Base-by-base conservation (phyloP, 2,113 vertebrate species). In the Cynopterus brachyotis region DNA sequence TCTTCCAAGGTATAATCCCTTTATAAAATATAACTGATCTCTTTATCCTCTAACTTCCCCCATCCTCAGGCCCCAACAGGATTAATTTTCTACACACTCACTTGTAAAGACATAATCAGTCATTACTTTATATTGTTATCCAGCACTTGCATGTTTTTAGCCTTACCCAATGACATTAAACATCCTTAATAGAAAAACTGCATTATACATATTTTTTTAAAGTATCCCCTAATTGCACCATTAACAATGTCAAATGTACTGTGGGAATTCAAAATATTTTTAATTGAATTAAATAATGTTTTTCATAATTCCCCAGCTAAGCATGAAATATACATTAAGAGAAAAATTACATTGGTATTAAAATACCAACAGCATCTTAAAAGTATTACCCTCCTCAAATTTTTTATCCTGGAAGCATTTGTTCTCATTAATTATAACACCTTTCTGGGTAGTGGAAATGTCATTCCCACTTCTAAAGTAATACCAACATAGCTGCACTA, bases 391-490 rank as follows among this genome's bases (percentile, higher is more conserved):
- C 9, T 81, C 79, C 67, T 76, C 42, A 76, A 91, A 91, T 82
- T 85, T 82, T 88, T 97, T 93, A 96, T 78, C 37, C 47, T 22
- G 22, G 35, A 89, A 53, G 47, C 32, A 96, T 90, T 94, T 91
- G 15, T 66, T 96, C 59, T 90, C 57, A 50, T 79, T 96, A 96
- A 82, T 91, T 91, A 72, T 57, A 78, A 72, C 47, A 95, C 17
- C 72, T 76, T 82, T 57, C 55, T 94, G 40, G 82, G 47, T 88
- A 89, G 82, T 94, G 59, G 92, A 91, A 96, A 95, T 42, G 45
- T n/a, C 81, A 93, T 59, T 13, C 30, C 45, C 32, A 90, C 67
- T 95, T 94, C 85, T 95, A 94, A 97, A 80, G 93, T 62, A 53
- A 96, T 84, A 78, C 66, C 67, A 93, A 17, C 26, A 67, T 67